Base-by-base conservation (phyloP, 2,888 invertebrate genomes). In the Rhingia rostrata region DNA sequence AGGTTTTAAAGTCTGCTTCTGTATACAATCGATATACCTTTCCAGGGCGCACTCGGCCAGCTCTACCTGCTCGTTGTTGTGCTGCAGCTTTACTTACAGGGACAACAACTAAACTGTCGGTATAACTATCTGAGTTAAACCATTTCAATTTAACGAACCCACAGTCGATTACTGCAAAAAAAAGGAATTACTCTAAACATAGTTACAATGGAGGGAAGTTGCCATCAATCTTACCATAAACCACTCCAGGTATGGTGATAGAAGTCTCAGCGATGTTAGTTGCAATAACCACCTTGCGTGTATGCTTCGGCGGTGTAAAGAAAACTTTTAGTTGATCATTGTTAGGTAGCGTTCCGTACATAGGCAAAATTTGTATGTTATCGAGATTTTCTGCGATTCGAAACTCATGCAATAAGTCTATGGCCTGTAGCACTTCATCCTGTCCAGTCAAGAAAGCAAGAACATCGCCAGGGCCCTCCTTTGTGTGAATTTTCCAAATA, bases 241-340 rank as follows among this genome's bases (percentile, higher is more conserved):
- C 95, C 86, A 99, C 95, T 32, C 98, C 98, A 4, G 96, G 95
- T 88, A 99, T 98, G 0, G 99, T 99, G 14, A 99, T 94, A 0
- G 98, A 98, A 0, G 99, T 97, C 92, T 99, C 99, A 0, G 99
- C 99, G 66, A 99, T 96, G 89, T 99, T 99, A 0, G 99, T 99
- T 0, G 99, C 96, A 4, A 99, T 92, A 0, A 99, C 94, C 30
- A 99, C 95, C 92, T 99, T 99, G 35, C 99, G 93, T 0, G 94
- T 94, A 39, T 95, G 95, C 83, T 93, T 93, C 0, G 94, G 94
- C 0, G 95, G 93, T 7, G 92, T 92, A 88, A 95, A 94, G 90
- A 98, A 98, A 0, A 96, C 98, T 89, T 95, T 95, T 75, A 97
- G 90, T 90, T 97, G 96, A 82, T 97, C 96, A 51, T 93, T 92